These are phyloP conservation scores for Leptinotarsa undecemlineata DNA, from an alignment of 1,140 invertebrate species.

Conservation along the genomic window DNA sequence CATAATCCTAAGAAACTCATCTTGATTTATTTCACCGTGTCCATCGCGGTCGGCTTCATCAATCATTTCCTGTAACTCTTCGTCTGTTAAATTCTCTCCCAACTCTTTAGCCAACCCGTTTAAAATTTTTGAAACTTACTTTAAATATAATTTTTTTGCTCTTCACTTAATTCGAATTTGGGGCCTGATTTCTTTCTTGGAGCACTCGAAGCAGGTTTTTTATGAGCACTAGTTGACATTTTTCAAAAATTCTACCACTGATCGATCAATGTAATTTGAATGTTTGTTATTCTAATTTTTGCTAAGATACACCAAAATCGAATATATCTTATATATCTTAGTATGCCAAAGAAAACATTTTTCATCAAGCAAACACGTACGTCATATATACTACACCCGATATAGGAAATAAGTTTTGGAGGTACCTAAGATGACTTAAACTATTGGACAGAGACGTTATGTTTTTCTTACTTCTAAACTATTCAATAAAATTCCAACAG, in stretches of 20 bases:
- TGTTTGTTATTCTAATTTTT: no score
- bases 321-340: no score
- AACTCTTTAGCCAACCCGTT: constrained; percentile 92
- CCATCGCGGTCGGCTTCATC: constrained; percentile 95
- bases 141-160: constrained; percentile 91
- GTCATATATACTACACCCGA: no score
- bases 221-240: constrained; percentile 3
- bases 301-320: no score
- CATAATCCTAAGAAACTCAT: constrained; percentile 96
- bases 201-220: constrained; percentile 25
- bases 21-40: constrained; percentile 93
- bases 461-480: no score
- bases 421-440: no score
- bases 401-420: no score
- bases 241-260: not conserved
- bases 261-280: no score
- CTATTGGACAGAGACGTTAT: no score
- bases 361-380: no score
- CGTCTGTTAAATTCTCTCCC: constrained; percentile 93
- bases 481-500: no score
- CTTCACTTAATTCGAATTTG: constrained; percentile 82
- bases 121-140: constrained; percentile 94
- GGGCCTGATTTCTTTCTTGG: constrained; percentile 66
- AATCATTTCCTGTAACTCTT: constrained; percentile 98
- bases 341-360: no score